Base-by-base conservation (phyloP, 2,888 invertebrate genomes). In the Mythimna pallens region DNA sequence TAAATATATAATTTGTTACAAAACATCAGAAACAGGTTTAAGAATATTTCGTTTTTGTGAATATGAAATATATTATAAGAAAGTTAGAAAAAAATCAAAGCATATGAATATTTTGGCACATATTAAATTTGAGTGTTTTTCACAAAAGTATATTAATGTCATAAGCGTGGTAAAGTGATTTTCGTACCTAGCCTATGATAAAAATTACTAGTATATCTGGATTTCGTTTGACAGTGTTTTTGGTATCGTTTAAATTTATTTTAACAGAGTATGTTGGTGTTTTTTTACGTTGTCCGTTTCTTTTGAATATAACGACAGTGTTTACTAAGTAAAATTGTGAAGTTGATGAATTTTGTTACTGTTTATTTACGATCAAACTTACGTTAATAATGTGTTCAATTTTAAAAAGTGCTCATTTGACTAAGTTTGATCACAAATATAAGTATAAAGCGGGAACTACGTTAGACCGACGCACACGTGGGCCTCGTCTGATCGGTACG, bases 141-240 rank as follows among this genome's bases (percentile, higher is more conserved):
- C n/a, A n/a, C 17, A 30, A 55, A 40, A 50, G 5, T 12, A 20
- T 4, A 40, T 9, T 10, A 40, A 25, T 93, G 88, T 82, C 91
- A 92, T 92, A 86, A 90, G 87, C 89, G 91, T 89, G 86, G 87
- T 87, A 87, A 84, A 83, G 84, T 87, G 78, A 82, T 90, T 90
- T 84, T 84, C 73, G 73, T 88, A 81, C 81, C 79, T 70, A 76
- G 73, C 71, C 85, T 87, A 83, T 88, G 86, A 82, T 86, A 84
- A 87, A 83, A 73, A 59, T 22, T 25, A 59, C 5, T 30, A 34
- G 8, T 66, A 65, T 25, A 47, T 6, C 22, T 7, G 9, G 70
- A 82, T 83, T 82, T 58, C 30, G 47, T 75, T 75, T 83, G 63
- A 64, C 54, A 61, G 57, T 76, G 59, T 76, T 70, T 83, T 76